phyloP scores from a whole-genome alignment of 2,888 invertebrate genomes.

The Saturnia pavonia region DNA sequence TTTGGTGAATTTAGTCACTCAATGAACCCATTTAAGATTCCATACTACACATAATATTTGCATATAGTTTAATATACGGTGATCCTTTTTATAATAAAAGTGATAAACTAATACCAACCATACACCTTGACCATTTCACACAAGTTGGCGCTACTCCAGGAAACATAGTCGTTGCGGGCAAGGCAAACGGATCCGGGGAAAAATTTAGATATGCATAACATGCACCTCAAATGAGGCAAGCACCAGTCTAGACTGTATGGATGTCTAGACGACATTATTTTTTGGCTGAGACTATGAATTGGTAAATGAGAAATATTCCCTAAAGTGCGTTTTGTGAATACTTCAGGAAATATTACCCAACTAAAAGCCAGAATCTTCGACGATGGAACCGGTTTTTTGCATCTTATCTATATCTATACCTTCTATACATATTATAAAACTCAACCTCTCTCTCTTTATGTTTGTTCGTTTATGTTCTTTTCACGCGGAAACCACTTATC shows the following conservation, averaged over 20 bases:
- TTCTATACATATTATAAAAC: too few species aligned
- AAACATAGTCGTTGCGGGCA: slow-evolving; percentile 14
- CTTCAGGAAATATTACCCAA: neutral
- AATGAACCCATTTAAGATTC: neutral
- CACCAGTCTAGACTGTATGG: slow-evolving; percentile 34
- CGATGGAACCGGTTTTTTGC: neutral
- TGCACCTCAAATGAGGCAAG: slow-evolving; percentile 44
- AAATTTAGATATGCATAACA: slow-evolving; percentile 48
- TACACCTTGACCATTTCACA: slow-evolving; percentile 3
- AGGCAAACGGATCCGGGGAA: slow-evolving; percentile 34
- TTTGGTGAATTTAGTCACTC: neutral
- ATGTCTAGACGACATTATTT: slow-evolving; percentile 20
- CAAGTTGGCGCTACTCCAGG: slow-evolving; percentile 21
- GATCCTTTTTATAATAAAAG: neutral
- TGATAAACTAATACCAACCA: neutral
- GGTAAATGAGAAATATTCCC: neutral
- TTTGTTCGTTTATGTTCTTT: too few species aligned
- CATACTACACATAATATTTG: neutral
- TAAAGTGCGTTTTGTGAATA: neutral
- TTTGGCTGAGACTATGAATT: slow-evolving; percentile 14
- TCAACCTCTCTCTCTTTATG: too few species aligned
- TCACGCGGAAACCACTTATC: too few species aligned
- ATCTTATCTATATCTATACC: too few species aligned
- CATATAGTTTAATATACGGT: neutral
- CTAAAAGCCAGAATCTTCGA: neutral